Evolutionary conservation across 2,888 invertebrate genomes (phyloP).

Genomic region (Hartigia nigra): DNA sequence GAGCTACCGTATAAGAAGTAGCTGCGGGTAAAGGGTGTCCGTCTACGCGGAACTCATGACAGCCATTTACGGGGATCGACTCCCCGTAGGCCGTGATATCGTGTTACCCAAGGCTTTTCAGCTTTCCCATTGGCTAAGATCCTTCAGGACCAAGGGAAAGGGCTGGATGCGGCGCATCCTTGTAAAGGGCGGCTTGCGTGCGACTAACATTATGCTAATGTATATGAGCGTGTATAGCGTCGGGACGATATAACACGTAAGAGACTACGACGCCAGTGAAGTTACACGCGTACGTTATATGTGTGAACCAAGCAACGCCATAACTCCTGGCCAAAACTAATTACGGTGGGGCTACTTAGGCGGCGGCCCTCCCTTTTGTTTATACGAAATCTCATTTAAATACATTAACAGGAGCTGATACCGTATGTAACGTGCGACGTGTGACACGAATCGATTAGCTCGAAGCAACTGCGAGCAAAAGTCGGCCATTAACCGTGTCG

Average conservation of each 20-base stretch:
- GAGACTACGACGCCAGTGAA: background rate
- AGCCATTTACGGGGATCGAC: conserved; percentile 35
- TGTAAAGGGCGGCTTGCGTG: conserved; percentile 39
- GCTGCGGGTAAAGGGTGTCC: conserved; percentile 33
- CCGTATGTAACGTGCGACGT: conserved; percentile 6
- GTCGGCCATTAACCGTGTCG: background rate
- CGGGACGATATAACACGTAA: conserved; percentile 7
- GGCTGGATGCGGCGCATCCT: background rate
- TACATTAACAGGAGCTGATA: conserved; percentile 38
- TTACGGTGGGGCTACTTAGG: conserved; percentile 53
- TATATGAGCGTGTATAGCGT: conserved; percentile 4
- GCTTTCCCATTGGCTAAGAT: background rate
- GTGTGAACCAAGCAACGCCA: conserved; percentile 23
- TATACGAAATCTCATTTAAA: conserved; percentile 53
- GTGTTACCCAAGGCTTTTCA: conserved; percentile 37
- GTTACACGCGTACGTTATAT: background rate
- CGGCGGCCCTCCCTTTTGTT: conserved; percentile 46
- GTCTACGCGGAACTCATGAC: conserved; percentile 32
- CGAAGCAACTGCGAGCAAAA: conserved; percentile 7
- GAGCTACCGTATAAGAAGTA: conserved; percentile 39
- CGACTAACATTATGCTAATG: conserved; percentile 54
- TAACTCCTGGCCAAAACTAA: conserved; percentile 56
- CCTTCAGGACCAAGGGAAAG: conserved; percentile 1
- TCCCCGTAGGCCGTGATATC: conserved; percentile 39
- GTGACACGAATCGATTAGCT: conserved; percentile 23